Evolutionary conservation across 2,888 invertebrate species (phyloP), one percentile per base, ranked within the genome.

Genomic region (Diaperis boleti): DNA sequence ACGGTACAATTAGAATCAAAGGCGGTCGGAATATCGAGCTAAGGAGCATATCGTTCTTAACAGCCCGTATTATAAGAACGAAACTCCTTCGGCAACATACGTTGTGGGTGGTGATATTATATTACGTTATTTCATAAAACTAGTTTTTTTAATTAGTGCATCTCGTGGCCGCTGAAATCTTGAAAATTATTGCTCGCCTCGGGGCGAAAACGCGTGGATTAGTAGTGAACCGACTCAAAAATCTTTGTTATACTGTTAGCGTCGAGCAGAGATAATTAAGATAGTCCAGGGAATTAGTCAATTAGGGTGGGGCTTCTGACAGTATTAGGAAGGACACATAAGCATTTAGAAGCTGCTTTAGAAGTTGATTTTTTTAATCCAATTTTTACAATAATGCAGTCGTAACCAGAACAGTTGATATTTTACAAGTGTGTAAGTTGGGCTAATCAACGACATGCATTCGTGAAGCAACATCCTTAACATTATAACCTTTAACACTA

Each of bases 81-180:
- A 57, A 14, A 14, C 8, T 57, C 11, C 10, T 6, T 59, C 60
- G 64, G 60, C 66, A 63, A 67, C 61, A 61, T 52, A 64, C 70
- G 52, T 69, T 49, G 69, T 70, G 70, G 70, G 70, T 69, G 70
- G 70, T 69, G 67, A 62, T 59, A 63, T 64, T 68, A 65, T 60
- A 67, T 65, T 68, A 68, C 50, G 57, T 66, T 67, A 69, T 69
- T 69, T 22, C 59, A 69, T 59, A 63, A 64, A 57, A 45, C 57
- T 57, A 57, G 57, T 57, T 57, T 57, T 57, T 57, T 57, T 57
- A 57, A 47, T 57, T 57, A 47, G 57, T 33, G 18, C 17, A 49
- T 15, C 49, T 17, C 18, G 8, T 37, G 8, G 17, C 49, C 18
- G 49, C 29, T 49, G 49, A 49, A 49, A 49, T 18, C 33, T 11